A percentile compares a stretch with the other conserved stretches of the same genome.
Conservation (phyloP, 2,797 vertebrate genomes). For the Characodon lateralis region DNA sequence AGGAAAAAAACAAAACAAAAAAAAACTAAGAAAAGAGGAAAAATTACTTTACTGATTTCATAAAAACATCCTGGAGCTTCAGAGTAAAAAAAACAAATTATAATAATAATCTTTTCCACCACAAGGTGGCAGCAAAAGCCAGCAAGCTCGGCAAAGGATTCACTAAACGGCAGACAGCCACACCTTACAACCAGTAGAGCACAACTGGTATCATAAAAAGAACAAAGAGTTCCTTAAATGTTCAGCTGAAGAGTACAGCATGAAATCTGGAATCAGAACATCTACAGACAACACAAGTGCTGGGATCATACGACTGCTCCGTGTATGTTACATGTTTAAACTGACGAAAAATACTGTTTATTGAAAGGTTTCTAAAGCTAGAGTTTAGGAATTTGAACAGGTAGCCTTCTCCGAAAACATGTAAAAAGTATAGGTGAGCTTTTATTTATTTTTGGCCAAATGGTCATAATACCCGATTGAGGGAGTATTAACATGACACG, state of each 20-base stretch:
- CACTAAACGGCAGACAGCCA: constrained; percentile 39
- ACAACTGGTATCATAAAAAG: constrained; percentile 44
- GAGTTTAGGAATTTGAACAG: not conserved
- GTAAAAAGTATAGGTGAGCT: not conserved
- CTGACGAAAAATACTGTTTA: not conserved
- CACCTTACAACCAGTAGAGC: constrained; percentile 59
- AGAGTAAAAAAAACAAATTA: not conserved
- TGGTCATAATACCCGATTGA: not conserved
- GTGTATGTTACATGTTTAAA: not conserved
- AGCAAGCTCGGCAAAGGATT: constrained; percentile 12
- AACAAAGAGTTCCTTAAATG: constrained; percentile 57
- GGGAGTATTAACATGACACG: too few relatives aligned
- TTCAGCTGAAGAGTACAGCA: constrained; percentile 23
- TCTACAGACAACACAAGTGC: not conserved
- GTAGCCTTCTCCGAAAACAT: not conserved
- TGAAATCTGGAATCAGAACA: constrained; percentile 2
- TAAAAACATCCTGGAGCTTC: constrained; percentile 1
- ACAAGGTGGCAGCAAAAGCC: constrained; percentile 68
- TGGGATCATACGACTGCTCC: not conserved
- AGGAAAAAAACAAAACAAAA: not conserved
- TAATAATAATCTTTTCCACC: constrained; percentile 6
- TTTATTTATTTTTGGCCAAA: not conserved
- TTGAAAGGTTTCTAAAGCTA: not conserved
- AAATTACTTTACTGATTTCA: constrained; percentile 1
- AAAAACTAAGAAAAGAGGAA: not conserved